Evolutionary conservation across 2,797 vertebrate species (phyloP), one percentile per base, ranked within the genome.

Genomic region (Helicolenus hilgendorfi): DNA sequence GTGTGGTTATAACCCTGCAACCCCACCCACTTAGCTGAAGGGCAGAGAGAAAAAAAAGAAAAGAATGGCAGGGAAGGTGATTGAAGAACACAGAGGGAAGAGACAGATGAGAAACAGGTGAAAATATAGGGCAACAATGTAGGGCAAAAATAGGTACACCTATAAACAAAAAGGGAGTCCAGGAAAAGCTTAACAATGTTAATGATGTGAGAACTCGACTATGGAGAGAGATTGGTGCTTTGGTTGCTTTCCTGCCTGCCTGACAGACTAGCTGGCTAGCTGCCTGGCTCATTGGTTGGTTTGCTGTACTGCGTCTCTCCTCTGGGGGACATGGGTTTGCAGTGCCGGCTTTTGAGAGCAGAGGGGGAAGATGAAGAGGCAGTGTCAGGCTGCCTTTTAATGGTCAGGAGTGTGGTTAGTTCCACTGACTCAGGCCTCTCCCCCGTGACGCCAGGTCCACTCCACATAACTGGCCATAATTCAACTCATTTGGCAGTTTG

Each of bases 401-500:
- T 97, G 97, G 97, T 98, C 96, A 96, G 96, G 94, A 97, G 91
- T 96, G 93, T 97, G 95, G 95, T 96, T 97, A 96, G 96, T 94
- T 97, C 91, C 93, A 96, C 92, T 93, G 94, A 96, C 96, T 98
- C 95, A 92, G 96, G 88, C 92, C 94, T 95, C 90, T 97, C 94
- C 95, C 96, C 95, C 4, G 92, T 95, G 96, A 97, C 92, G 88
- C 94, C 67, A 81, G 92, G 95, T 96, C 95, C 95, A 97, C 97
- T 97, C 96, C 96, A 97, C 94, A 95, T 97, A 97, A 97, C 97
- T 96, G 96, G 96, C 94, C 94, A 97, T 96, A 97, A 97, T 97
- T 98, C 97, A 98, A 95, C 96, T 97, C 95, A 95, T 96, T 97
- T 98, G 97, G 96, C 97, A 98, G 96, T 96, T 97, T 96, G 95